Evolutionary conservation across 2,888 invertebrate genomes (phyloP).

Genomic region (Azorinus chamasolen): DNA sequence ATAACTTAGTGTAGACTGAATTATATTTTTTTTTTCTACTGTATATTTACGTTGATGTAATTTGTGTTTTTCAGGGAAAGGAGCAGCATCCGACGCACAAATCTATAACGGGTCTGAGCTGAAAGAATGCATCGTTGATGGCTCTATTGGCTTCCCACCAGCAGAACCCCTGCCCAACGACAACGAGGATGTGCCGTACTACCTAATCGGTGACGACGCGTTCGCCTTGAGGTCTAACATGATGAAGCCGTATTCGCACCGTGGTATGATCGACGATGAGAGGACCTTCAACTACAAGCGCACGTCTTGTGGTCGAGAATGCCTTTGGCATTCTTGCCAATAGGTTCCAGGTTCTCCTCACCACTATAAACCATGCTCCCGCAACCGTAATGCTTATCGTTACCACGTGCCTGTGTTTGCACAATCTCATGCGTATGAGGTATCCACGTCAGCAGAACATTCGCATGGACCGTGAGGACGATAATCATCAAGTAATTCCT

Average conservation of each 20-base stretch:
- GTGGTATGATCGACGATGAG: constrained; percentile 24
- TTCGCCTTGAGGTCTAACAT: constrained; percentile 29
- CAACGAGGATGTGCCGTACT: constrained; percentile 40
- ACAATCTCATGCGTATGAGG: constrained; percentile 51
- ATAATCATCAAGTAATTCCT: constrained; percentile 33
- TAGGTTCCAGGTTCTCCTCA: constrained; percentile 50
- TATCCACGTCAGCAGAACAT: constrained; percentile 47
- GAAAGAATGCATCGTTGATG: constrained; percentile 43
- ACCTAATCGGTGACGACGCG: constrained; percentile 42
- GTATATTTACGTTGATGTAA: constrained; percentile 11
- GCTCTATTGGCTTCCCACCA: constrained; percentile 40
- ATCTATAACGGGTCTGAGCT: constrained; percentile 38
- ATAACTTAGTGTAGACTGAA: constrained; percentile 14
- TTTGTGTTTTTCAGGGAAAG: constrained; percentile 15
- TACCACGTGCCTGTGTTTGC: constrained; percentile 44
- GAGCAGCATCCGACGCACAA: constrained; percentile 33
- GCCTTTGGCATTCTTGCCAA: constrained; percentile 34
- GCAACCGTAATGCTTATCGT: constrained; percentile 40
- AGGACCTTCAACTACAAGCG: constrained; percentile 25
- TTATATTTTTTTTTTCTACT: background rate
- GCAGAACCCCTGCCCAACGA: constrained; percentile 41
- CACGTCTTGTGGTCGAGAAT: constrained; percentile 59
- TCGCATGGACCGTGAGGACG: constrained; percentile 32
- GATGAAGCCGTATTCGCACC: constrained; percentile 35
- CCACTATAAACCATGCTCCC: constrained; percentile 49